Conservation (phyloP, 92 coral and sea anemone genomes). For the Umimayanthus kanabou region DNA sequence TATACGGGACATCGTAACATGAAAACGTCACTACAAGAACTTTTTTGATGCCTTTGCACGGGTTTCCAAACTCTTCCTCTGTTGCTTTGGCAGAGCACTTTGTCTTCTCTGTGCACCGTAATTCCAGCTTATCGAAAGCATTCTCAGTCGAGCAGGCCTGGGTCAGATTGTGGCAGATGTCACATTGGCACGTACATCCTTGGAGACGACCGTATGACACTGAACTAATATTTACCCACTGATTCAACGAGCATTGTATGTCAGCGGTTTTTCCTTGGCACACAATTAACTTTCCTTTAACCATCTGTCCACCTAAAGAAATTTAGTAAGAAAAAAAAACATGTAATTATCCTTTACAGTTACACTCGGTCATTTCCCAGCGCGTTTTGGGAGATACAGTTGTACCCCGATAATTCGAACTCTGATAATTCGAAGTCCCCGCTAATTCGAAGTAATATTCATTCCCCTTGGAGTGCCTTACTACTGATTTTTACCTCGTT, state of each 20-base stretch:
- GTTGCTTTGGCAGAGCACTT: slow-evolving; percentile 2
- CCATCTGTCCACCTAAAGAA: no score
- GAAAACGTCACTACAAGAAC: background rate
- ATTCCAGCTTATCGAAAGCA: background rate
- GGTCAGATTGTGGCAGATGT: slow-evolving; percentile 31
- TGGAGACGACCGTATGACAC: slow-evolving; percentile 9
- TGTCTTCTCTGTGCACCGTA: background rate
- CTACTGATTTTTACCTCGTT: no score
- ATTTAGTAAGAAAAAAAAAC: no score
- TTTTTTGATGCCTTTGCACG: slow-evolving; percentile 38
- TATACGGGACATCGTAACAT: background rate
- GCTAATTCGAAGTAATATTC: no score
- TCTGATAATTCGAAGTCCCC: no score
- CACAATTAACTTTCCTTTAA: background rate
- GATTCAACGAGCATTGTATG: background rate
- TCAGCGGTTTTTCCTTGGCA: slow-evolving; percentile 26
- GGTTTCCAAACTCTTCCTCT: slow-evolving; percentile 11
- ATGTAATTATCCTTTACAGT: no score
- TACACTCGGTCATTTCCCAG: no score
- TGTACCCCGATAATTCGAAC: no score
- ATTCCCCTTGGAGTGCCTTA: no score
- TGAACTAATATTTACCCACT: background rate
- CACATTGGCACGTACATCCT: slow-evolving; percentile 26
- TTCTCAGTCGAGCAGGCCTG: background rate
- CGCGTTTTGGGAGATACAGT: no score